A percentile compares a stretch with the other conserved stretches of the same genome.
Conservation (phyloP, 2,888 invertebrate genomes). For the Andrena haemorrhoa region DNA sequence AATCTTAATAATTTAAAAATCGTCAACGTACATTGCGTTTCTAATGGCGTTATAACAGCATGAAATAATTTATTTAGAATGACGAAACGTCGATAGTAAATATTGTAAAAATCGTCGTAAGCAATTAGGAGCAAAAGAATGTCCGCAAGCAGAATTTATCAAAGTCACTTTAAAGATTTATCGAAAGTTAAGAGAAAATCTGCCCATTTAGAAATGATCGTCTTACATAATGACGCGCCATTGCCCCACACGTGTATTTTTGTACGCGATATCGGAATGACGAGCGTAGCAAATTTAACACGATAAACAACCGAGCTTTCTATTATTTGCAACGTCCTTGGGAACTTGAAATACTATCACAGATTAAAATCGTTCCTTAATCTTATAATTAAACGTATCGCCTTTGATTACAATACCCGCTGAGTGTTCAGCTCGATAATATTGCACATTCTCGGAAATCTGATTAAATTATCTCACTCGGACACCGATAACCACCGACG, state of each 20-base stretch:
- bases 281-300: conserved; percentile 50
- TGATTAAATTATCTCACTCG: no score
- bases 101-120: background rate
- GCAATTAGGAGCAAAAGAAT: background rate
- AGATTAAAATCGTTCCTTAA: background rate
- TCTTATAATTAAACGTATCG: background rate
- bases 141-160: background rate
- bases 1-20: background rate
- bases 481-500: no score
- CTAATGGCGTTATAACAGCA: background rate
- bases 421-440: background rate
- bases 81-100: background rate
- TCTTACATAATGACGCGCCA: conserved; percentile 45
- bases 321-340: conserved; percentile 29
- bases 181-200: background rate
- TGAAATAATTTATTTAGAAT: background rate
- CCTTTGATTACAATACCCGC: no score
- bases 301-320: conserved; percentile 38
- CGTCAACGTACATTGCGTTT: background rate
- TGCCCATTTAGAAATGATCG: conserved; percentile 18
- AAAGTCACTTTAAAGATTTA: background rate
- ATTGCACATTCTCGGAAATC: no score
- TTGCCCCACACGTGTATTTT: conserved; percentile 43
- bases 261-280: conserved; percentile 49
- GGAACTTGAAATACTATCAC: background rate